A percentile compares a stretch with the other conserved stretches of the same genome.
phyloP scores from a whole-genome alignment of 1,140 invertebrate genomes.

The Trigoniulus corallinus region DNA sequence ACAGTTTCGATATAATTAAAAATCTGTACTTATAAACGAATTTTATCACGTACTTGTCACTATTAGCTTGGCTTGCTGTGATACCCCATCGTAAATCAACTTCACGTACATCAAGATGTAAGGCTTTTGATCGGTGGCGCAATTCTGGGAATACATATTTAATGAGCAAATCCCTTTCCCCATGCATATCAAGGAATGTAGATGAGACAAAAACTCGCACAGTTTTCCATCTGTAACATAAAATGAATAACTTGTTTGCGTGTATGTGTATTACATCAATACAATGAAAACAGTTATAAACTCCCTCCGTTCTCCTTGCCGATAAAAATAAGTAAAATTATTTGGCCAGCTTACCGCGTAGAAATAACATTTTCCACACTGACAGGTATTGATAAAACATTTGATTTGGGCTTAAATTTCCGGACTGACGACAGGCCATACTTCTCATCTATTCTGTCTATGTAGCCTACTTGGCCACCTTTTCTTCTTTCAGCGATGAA shows the following conservation, averaged over 20 bases:
- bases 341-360: no score
- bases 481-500: constrained; percentile 30
- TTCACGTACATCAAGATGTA: constrained; percentile 27
- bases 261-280: no score
- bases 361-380: no score
- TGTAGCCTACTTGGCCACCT: constrained; percentile 23
- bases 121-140: constrained; percentile 9
- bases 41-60: constrained; percentile 19
- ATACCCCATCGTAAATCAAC: constrained; percentile 34
- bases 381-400: no score
- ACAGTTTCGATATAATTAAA: not conserved
- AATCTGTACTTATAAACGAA: constrained; percentile 1
- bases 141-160: constrained; percentile 31
- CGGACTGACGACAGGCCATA: constrained; percentile 15
- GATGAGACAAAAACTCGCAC: constrained; percentile 33
- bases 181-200: constrained; percentile 34
- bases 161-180: constrained; percentile 30
- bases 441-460: constrained; percentile 30
- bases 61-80: constrained; percentile 24
- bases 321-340: no score
- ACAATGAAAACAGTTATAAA: no score
- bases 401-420: no score
- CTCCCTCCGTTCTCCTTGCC: not conserved
- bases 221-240: constrained; percentile 24
- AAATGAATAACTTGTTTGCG: no score